Conservation (phyloP, 1,140 invertebrate species). For the Aphelinus certus region DNA sequence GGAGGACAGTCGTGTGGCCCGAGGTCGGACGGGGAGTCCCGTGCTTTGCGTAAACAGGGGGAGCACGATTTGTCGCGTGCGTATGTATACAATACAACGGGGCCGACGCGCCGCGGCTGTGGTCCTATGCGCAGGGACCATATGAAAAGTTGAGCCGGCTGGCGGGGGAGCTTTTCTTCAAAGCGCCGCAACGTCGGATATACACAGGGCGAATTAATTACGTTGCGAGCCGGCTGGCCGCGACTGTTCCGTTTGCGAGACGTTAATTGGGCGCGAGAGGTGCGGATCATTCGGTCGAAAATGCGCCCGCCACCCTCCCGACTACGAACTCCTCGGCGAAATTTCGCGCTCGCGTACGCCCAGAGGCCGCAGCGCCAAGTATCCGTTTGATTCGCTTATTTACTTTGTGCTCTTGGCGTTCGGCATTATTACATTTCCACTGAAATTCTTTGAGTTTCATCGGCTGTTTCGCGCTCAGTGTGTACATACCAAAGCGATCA, state of each 20-base stretch:
- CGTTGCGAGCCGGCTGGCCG: not conserved
- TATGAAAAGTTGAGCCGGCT: conserved; percentile 26
- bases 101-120: too few relatives aligned
- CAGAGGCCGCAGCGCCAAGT: too few relatives aligned
- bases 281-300: not conserved
- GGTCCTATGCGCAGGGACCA: not conserved
- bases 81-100: too few relatives aligned
- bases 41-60: not conserved
- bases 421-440: not conserved
- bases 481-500: too few relatives aligned
- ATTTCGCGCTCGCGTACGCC: too few relatives aligned
- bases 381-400: not conserved
- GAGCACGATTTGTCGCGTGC: too few relatives aligned
- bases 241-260: conserved; percentile 8
- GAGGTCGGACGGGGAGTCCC: not conserved
- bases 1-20: too few relatives aligned
- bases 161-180: conserved; percentile 3
- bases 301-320: too few relatives aligned
- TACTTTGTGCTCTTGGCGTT: not conserved
- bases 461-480: too few relatives aligned
- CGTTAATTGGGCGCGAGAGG: conserved; percentile 9
- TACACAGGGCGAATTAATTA: conserved; percentile 23
- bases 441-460: too few relatives aligned
- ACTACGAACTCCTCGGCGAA: too few relatives aligned
- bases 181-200: not conserved